Conservation (phyloP, 2,113 vertebrate genomes). For the Tauraco erythrolophus region DNA sequence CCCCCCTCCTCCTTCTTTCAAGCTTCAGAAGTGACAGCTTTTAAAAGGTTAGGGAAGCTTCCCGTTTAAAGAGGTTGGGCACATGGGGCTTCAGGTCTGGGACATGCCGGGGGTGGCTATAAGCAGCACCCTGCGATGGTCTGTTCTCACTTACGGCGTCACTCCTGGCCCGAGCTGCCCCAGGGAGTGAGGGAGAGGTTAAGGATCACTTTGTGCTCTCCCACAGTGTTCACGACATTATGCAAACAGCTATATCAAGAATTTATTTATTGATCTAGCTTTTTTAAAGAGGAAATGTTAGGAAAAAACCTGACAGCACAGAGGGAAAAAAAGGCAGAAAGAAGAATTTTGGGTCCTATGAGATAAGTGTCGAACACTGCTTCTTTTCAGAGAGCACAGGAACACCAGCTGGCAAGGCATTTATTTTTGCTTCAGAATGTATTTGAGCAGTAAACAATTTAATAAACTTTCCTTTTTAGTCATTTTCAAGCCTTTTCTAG, state of each 20-base stretch:
- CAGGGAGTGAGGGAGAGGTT: neutral
- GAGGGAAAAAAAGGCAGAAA: neutral
- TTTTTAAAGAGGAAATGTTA: slow-evolving; percentile 33
- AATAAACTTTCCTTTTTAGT: slow-evolving; percentile 68
- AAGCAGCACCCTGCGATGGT: neutral
- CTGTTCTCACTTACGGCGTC: neutral
- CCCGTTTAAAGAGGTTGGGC: neutral
- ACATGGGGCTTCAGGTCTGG: neutral
- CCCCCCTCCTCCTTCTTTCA: neutral
- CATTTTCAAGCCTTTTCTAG: slow-evolving; percentile 18
- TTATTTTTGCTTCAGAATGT: slow-evolving; percentile 70
- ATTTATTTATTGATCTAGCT: slow-evolving; percentile 29
- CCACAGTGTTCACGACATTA: neutral
- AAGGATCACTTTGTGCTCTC: neutral
- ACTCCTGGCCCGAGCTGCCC: neutral
- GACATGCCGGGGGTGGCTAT: neutral
- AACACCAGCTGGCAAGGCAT: slow-evolving; percentile 67
- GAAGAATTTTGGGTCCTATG: slow-evolving; percentile 66
- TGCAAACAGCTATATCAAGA: neutral
- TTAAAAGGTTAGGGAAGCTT: neutral
- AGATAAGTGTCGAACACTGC: slow-evolving; percentile 56
- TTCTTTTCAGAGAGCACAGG: slow-evolving; percentile 56
- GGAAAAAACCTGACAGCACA: neutral
- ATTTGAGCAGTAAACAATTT: slow-evolving; percentile 69
- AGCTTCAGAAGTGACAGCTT: neutral